Evolutionary conservation across 1,140 invertebrate species (phyloP), one percentile per base, ranked within the genome.

Genomic region (Hyles vespertilio): DNA sequence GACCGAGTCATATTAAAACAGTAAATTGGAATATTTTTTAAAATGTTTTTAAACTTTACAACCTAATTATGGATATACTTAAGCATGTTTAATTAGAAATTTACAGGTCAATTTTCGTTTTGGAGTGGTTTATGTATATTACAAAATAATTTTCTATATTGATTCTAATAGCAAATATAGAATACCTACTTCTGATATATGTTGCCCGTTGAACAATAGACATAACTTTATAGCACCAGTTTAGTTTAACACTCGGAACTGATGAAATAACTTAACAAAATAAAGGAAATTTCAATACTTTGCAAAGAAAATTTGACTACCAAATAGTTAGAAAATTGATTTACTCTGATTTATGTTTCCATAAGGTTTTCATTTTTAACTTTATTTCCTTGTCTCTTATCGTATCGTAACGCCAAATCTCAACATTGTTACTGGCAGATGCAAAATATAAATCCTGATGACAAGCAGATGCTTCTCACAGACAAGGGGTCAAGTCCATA

Each of bases 1-100:
- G 75, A 81, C 72, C 73, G 73, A 81, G 69, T 78, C 73, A 80
- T 84, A 79, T 78, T 76, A 69, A 78, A 79, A 86, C 77, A 73
- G 69, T 70, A 84, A 83, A 85, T 74, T 58, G 78, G 80, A 84
- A 87, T 87, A 89, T 89, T 89, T 89, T 87, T 86, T 87, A 86
- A 87, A 74, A 84, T 62, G 62, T 86, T 87, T 87, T 86, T 80
- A 84, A 86, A 77, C 73, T 86, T 87, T 85, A 86, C 81, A 84
- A 60, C 73, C 72, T 76, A 75, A 74, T 69, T 69, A 72, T 74
- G 62, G 70, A 79, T 76, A 76, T 76, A 77, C 36, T 40, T 81
- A 83, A 80, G 76, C 81, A 80, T 77, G 79, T 83, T 84, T 85
- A 74, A 81, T 84, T 82, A 82, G 68, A 84, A 63, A 74, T 80